These are phyloP conservation scores for Danaus chrysippus DNA, from an alignment of 2,888 invertebrate genomes.

Conservation along the genomic window DNA sequence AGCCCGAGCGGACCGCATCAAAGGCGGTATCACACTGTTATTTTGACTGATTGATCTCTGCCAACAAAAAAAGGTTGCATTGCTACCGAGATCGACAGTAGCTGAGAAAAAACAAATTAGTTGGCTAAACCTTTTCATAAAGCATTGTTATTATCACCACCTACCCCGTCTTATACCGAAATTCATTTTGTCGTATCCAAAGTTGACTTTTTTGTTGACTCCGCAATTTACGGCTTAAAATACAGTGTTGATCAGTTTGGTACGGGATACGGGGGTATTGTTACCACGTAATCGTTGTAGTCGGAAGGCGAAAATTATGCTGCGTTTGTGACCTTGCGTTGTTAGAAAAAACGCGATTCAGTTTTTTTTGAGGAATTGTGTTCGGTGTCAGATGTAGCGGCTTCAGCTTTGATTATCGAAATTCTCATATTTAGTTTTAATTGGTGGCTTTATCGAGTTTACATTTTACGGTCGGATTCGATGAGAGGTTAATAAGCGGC, in stretches of 20 bases:
- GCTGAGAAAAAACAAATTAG: slow-evolving; percentile 79
- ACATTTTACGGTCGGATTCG: slow-evolving; percentile 78
- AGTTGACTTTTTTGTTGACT: slow-evolving; percentile 39
- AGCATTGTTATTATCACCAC: slow-evolving; percentile 77
- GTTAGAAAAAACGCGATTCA: slow-evolving; percentile 69
- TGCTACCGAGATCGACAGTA: slow-evolving; percentile 78
- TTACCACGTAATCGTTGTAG: slow-evolving; percentile 53
- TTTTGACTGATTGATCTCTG: slow-evolving; percentile 79
- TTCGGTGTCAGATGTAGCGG: slow-evolving; percentile 77
- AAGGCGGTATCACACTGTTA: slow-evolving; percentile 80
- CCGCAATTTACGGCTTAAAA: slow-evolving; percentile 52
- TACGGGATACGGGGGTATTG: slow-evolving; percentile 36
- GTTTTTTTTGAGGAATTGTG: slow-evolving; percentile 67
- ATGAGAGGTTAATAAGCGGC: slow-evolving; percentile 80
- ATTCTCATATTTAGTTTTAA: slow-evolving; percentile 80
- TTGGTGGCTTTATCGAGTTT: slow-evolving; percentile 80
- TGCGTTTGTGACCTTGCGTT: slow-evolving; percentile 71
- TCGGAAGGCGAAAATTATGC: slow-evolving; percentile 75
- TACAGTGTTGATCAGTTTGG: slow-evolving; percentile 34
- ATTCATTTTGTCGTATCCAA: slow-evolving; percentile 45
- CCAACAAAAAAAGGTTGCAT: slow-evolving; percentile 73
- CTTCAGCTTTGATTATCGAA: slow-evolving; percentile 75
- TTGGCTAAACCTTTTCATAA: slow-evolving; percentile 78
- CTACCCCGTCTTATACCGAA: slow-evolving; percentile 60
- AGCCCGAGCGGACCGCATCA: slow-evolving; percentile 74